phyloP scores from a whole-genome alignment of 2,113 vertebrate species.

The Oncorhynchus kisutch region DNA sequence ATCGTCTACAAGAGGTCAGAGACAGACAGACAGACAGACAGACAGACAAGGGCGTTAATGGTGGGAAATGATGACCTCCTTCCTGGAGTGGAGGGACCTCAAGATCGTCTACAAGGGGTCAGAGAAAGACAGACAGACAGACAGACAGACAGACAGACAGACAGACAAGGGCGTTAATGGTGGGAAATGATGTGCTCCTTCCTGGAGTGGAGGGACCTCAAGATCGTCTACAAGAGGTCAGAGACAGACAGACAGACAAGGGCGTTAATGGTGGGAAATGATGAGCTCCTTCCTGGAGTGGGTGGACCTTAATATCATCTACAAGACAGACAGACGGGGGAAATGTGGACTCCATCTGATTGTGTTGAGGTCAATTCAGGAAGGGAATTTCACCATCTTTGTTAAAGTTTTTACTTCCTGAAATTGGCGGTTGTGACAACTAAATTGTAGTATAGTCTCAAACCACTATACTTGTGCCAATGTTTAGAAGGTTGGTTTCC shows the following conservation, averaged over 20 bases:
- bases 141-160: too few relatives aligned
- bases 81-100: conserved; percentile 97
- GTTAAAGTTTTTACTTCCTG: too few relatives aligned
- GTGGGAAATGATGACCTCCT: conserved; percentile 66
- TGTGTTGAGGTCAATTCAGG: too few relatives aligned
- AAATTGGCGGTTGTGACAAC: too few relatives aligned
- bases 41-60: too few relatives aligned
- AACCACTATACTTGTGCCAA: too few relatives aligned
- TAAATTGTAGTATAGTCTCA: too few relatives aligned
- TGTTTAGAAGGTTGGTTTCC: too few relatives aligned
- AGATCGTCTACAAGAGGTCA: conserved; percentile 88
- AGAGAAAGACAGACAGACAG: neutral
- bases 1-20: conserved; percentile 99
- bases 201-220: conserved; percentile 97
- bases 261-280: neutral
- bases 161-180: too few relatives aligned
- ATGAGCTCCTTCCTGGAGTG: conserved; percentile 99
- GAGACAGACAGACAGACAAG: neutral
- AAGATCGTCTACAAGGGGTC: conserved; percentile 90
- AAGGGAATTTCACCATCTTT: too few relatives aligned
- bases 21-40: conserved; percentile 45
- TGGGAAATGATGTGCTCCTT: conserved; percentile 72
- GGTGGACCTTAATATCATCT: conserved; percentile 98
- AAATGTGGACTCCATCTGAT: too few relatives aligned
- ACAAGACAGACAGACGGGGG: conserved; percentile 77